A percentile compares a stretch with the other conserved stretches of the same genome.
These are phyloP conservation scores for Drosophila imparisetae DNA, from an alignment of 2,888 invertebrate genomes.

Conservation along the genomic window DNA sequence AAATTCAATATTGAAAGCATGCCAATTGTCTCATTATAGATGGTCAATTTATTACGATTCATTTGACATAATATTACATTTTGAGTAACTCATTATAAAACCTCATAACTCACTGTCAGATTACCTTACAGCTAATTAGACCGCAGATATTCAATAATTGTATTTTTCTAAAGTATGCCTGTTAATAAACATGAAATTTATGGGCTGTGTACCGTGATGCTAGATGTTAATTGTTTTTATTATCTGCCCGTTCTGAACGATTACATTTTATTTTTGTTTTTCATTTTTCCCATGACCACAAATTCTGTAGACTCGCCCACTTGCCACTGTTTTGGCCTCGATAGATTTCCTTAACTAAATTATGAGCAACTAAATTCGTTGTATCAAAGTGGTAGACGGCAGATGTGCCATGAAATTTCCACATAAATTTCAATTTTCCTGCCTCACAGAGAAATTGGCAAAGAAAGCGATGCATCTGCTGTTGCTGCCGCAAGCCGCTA, in stretches of 20 bases:
- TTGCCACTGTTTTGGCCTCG: constrained; percentile 67
- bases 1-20: constrained; percentile 47
- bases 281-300: constrained; percentile 47
- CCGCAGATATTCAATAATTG: constrained; percentile 7
- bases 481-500: constrained; percentile 25
- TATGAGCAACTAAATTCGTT: constrained; percentile 54
- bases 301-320: constrained; percentile 52
- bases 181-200: not conserved
- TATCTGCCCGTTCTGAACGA: not conserved
- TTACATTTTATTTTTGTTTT: constrained; percentile 4
- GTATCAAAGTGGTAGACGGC: constrained; percentile 57
- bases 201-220: not conserved
- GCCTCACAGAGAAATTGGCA: constrained; percentile 61
- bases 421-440: constrained; percentile 65
- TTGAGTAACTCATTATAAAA: constrained; percentile 2
- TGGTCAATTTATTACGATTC: constrained; percentile 67
- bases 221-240: constrained; percentile 11
- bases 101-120: constrained; percentile 57
- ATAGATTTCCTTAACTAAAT: constrained; percentile 54
- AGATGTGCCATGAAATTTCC: constrained; percentile 74
- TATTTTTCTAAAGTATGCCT: not conserved
- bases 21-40: constrained; percentile 73
- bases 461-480: constrained; percentile 60
- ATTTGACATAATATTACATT: constrained; percentile 25
- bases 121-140: constrained; percentile 30